These are phyloP conservation scores for Drosophila trapezifrons DNA, from an alignment of 1,140 invertebrate genomes.

Conservation along the genomic window DNA sequence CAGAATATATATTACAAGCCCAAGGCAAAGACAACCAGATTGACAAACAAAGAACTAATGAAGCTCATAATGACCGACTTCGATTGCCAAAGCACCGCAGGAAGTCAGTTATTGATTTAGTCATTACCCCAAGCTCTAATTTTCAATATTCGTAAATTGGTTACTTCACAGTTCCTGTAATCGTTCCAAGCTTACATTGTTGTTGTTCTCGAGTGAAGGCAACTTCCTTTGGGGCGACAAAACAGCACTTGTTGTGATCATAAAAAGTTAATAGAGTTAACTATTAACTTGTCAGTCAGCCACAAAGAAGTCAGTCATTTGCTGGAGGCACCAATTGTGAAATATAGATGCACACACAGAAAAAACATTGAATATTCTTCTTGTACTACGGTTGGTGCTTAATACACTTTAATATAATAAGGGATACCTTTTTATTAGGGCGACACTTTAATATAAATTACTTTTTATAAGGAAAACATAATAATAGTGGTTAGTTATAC, in stretches of 20 bases:
- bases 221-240: slow-evolving; percentile 55
- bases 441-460: too few relatives aligned
- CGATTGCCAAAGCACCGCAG: slow-evolving; percentile 52
- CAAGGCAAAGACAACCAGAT: slow-evolving; percentile 3
- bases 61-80: slow-evolving; percentile 35
- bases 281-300: slow-evolving; percentile 76
- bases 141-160: slow-evolving; percentile 58
- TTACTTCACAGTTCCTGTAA: slow-evolving; percentile 28
- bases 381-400: too few relatives aligned
- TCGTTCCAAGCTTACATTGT: neutral
- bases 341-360: slow-evolving; percentile 2
- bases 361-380: neutral
- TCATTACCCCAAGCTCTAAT: slow-evolving; percentile 54
- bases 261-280: slow-evolving; percentile 61
- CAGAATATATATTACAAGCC: neutral
- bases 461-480: too few relatives aligned
- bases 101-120: slow-evolving; percentile 68
- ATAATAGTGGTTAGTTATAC: too few relatives aligned
- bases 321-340: slow-evolving; percentile 48
- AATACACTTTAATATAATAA: too few relatives aligned
- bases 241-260: slow-evolving; percentile 40
- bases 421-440: neutral
- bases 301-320: slow-evolving; percentile 45
- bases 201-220: slow-evolving; percentile 46
- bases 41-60: slow-evolving; percentile 42